Conservation (phyloP, 2,113 vertebrate species). For the Larimichthys crocea region DNA sequence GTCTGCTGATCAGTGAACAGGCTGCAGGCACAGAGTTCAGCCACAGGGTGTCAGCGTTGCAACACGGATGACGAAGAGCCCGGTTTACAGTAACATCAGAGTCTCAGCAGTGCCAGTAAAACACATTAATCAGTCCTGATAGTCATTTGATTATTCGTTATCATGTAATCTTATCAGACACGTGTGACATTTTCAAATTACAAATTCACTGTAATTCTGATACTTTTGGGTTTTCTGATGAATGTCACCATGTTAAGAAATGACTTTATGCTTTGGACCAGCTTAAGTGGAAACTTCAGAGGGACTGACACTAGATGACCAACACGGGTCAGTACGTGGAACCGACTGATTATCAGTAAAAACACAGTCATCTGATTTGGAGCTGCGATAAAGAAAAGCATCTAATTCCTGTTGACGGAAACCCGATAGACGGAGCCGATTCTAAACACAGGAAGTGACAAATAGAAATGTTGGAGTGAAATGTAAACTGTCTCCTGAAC, state of each 20-base stretch:
- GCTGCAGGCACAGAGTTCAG: not conserved
- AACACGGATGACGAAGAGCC: not conserved
- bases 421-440: no score
- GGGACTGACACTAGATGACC: not conserved
- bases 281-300: not conserved
- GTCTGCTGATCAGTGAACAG: not conserved
- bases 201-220: not conserved
- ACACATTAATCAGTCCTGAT: not conserved
- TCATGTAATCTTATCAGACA: not conserved
- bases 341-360: not conserved
- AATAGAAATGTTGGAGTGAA: not conserved
- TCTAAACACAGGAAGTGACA: slow-evolving; percentile 30
- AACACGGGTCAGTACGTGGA: not conserved
- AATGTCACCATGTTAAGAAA: not conserved
- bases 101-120: not conserved
- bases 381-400: not conserved
- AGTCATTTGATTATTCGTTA: not conserved
- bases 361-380: not conserved
- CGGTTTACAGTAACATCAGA: not conserved
- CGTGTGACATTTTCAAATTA: not conserved
- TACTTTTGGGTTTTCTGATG: no score
- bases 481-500: slow-evolving; percentile 2
- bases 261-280: not conserved
- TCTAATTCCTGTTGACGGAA: not conserved
- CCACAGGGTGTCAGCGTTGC: slow-evolving; percentile 69